These are phyloP conservation scores for Gobio gobio DNA, from an alignment of 2,113 vertebrate species.

Conservation along the genomic window DNA sequence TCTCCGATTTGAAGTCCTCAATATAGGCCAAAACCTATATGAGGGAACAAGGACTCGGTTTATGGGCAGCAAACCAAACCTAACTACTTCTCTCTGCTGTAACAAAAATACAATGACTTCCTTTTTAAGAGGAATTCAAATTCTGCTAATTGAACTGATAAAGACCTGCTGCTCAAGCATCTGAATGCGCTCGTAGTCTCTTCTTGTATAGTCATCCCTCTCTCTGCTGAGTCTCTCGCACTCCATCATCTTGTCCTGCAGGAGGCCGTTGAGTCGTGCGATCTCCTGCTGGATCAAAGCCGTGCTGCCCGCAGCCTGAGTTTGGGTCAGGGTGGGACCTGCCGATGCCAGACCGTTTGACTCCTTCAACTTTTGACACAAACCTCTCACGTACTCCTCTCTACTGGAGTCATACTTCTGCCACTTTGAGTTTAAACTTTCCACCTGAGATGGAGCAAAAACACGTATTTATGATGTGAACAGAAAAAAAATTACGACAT, in stretches of 20 bases:
- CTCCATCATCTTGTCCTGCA: conserved; percentile 83
- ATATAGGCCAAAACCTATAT: conserved; percentile 86
- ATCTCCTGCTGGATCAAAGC: conserved; percentile 86
- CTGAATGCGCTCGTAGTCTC: conserved; percentile 79
- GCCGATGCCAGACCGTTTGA: conserved; percentile 60
- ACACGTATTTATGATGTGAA: neutral
- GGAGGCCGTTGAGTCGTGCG: conserved; percentile 80
- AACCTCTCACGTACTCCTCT: conserved; percentile 85
- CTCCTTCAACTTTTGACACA: conserved; percentile 82
- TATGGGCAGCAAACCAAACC: neutral
- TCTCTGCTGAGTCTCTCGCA: conserved; percentile 71
- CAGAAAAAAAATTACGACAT: neutral
- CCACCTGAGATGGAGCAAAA: conserved; percentile 78
- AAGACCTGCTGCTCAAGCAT: conserved; percentile 93
- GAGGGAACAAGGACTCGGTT: neutral
- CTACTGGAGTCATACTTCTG: conserved; percentile 90
- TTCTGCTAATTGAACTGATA: neutral
- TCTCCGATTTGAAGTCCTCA: conserved; percentile 90
- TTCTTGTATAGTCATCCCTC: conserved; percentile 64
- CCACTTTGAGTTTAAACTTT: conserved; percentile 91
- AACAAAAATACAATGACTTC: conserved; percentile 5
- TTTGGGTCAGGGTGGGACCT: neutral
- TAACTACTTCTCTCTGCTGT: conserved; percentile 3
- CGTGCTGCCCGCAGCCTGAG: conserved; percentile 32
- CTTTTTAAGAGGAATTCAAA: conserved; percentile 5